Conservation (phyloP, 1,140 invertebrate species). For the Eueides isabella region DNA sequence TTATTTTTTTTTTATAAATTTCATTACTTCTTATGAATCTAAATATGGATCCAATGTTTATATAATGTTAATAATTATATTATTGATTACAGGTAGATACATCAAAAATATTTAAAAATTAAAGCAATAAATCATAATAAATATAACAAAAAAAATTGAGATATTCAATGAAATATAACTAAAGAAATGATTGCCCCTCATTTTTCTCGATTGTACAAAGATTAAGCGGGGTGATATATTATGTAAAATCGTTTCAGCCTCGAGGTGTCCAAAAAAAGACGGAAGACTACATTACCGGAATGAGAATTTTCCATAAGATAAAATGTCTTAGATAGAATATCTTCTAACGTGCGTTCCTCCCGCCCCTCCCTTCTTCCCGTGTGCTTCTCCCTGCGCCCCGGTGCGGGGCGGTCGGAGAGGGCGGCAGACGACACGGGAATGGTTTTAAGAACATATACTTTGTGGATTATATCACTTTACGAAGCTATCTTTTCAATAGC, state of each 20-base stretch:
- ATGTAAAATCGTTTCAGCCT: slow-evolving; percentile 11
- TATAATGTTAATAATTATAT: no score
- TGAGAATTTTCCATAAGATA: slow-evolving; percentile 29
- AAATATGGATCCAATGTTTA: no score
- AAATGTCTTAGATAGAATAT: slow-evolving; percentile 25
- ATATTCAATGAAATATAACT: not conserved
- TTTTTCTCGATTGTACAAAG: slow-evolving; percentile 3
- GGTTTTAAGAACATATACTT: slow-evolving; percentile 20
- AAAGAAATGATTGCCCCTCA: not conserved
- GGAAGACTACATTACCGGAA: slow-evolving; percentile 28
- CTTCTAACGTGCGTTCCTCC: slow-evolving; percentile 10
- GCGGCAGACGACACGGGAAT: slow-evolving; percentile 21
- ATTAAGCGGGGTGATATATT: slow-evolving; percentile 5
- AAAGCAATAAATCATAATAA: not conserved
- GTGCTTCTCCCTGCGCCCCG: no score
- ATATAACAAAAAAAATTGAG: not conserved
- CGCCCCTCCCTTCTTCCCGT: no score
- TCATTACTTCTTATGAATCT: no score
- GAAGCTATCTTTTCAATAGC: not conserved
- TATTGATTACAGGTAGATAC: no score
- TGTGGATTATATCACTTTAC: not conserved
- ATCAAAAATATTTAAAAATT: not conserved
- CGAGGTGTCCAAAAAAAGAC: slow-evolving; percentile 23
- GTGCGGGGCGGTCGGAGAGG: not conserved
- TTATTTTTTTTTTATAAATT: no score